A percentile compares a stretch with the other conserved stretches of the same genome.
Conservation (phyloP, 1,140 invertebrate species). For the Laupala kohalensis region DNA sequence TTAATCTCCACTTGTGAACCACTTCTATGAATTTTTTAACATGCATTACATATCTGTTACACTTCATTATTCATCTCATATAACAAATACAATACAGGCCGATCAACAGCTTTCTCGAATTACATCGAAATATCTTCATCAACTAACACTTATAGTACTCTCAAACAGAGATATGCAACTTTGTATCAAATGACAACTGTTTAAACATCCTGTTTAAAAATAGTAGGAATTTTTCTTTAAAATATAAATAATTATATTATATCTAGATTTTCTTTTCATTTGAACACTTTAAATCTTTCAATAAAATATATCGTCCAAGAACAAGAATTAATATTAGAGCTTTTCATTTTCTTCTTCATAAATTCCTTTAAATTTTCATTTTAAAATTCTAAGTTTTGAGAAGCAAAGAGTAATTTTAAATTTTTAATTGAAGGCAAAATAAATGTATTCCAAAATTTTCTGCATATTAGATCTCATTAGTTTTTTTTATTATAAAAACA, state of each 20-base stretch:
- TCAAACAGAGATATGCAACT: not conserved
- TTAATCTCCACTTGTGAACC: not conserved
- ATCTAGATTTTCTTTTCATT: not conserved
- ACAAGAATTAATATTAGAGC: not conserved
- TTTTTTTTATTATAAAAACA: not conserved
- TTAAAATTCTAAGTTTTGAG: not conserved
- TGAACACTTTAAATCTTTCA: not conserved
- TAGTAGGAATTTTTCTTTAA: not conserved
- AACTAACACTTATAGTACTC: not conserved
- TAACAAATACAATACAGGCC: not conserved
- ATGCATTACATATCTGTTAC: not conserved
- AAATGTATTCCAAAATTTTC: not conserved
- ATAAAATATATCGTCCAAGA: not conserved
- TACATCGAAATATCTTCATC: not conserved
- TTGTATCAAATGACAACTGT: not conserved
- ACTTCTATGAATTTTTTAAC: not conserved
- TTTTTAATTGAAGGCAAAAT: not conserved
- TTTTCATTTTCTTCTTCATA: not conserved
- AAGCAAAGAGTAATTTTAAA: not conserved
- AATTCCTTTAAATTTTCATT: not conserved
- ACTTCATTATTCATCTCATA: not conserved
- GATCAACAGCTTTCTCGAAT: not conserved
- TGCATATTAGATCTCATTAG: not conserved
- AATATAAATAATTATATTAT: not conserved
- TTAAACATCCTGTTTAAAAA: not conserved